Conservation (phyloP, 1,140 invertebrate species). For the Eriocheir sinensis region DNA sequence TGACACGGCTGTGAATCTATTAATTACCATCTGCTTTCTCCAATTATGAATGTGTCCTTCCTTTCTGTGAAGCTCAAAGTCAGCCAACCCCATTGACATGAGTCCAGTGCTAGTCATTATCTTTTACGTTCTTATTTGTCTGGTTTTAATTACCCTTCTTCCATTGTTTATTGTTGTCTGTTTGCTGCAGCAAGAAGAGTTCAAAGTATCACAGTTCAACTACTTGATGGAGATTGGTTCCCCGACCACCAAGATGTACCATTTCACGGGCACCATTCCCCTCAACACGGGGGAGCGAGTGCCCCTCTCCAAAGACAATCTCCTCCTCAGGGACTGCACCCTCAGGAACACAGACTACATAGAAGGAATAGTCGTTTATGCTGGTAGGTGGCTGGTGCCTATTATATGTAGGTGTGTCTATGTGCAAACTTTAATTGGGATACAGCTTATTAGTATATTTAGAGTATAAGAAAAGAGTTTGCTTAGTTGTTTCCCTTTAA, state of each 20-base stretch:
- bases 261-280: slow-evolving; percentile 95
- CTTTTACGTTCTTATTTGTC: no score
- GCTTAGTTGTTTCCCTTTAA: no score
- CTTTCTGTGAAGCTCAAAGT: no score
- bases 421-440: no score
- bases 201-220: slow-evolving; percentile 86
- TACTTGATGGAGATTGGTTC: slow-evolving; percentile 94
- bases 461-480: no score
- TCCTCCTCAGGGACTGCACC: slow-evolving; percentile 95
- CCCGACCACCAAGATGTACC: slow-evolving; percentile 97
- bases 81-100: no score
- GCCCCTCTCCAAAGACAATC: slow-evolving; percentile 94
- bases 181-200: slow-evolving; percentile 71
- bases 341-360: slow-evolving; percentile 96
- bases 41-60: no score
- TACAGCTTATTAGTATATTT: not conserved
- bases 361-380: slow-evolving; percentile 98
- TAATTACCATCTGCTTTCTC: no score
- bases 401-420: not conserved
- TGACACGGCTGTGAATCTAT: no score
- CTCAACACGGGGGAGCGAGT: slow-evolving; percentile 90
- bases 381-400: slow-evolving; percentile 85
- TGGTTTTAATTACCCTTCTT: not conserved
- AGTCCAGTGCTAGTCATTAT: no score
- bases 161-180: not conserved